Evolutionary conservation across 2,113 vertebrate species (phyloP), one percentile per base, ranked within the genome.

Genomic region (Onychostoma macrolepis): DNA sequence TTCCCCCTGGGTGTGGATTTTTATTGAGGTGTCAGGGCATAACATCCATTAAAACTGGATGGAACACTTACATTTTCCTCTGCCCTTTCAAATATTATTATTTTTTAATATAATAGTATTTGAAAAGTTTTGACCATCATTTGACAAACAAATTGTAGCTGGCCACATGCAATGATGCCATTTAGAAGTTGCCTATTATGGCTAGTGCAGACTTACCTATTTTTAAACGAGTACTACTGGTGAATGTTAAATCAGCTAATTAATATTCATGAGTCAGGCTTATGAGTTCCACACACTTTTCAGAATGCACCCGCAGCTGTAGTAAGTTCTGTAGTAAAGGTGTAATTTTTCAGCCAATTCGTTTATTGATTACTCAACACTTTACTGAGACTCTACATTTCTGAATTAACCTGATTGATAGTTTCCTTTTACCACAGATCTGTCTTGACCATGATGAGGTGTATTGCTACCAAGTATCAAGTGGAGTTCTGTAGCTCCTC

Each of bases 1-100:
- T 80, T 80, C 56, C 78, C 33, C 2, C 21, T 80, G 56, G 24
- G 56, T 61, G 36, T 26, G 78, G 78, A 80, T 38, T 61, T 61
- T 80, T 61, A 56, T 15, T 36, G 77, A 76, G 48, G n/a, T 76
- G 12, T n/a, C 24, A 6, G 24, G 24, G 38, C 6, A 6, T 48
- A 76, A 17, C n/a, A 48, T 17, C 6, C 41, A 48, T 76, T 48
- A 45, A 28, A 76, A 76, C 41, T 17, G 0, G 24, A 28, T 2
- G n/a, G 72, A 45, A 48, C n/a, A 26, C 72, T 45, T 15, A 3
- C 3, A 45, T 75, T 45, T 15, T 75, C 36, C 33, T 11, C 1
- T 7, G 12, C 28, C 63, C 12, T 15, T 48, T 67, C 15, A 67
- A 6, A 30, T 30, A 48, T 17, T 38, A 7, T 38, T 38, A 38